Evolutionary conservation across 2,888 invertebrate species (phyloP).

Genomic region (Pachliopta kotzebuea): DNA sequence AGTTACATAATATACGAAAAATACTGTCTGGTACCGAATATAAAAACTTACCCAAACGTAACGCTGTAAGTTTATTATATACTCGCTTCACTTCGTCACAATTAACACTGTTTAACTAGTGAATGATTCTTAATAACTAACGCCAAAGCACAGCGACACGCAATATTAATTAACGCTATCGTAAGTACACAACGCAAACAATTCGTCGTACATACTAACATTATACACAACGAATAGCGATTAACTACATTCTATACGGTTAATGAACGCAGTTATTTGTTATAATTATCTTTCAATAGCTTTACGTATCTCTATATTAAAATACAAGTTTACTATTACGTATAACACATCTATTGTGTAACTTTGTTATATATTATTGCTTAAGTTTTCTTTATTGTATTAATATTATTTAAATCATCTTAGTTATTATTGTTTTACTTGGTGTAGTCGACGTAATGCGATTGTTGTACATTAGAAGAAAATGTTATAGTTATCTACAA

Average conservation of each 20-base stretch:
- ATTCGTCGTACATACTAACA: background rate
- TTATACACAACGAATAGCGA: background rate
- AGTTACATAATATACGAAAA: background rate
- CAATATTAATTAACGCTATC: background rate
- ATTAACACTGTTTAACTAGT: background rate
- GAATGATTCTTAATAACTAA: conserved; percentile 1
- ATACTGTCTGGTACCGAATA: background rate
- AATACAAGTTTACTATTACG: background rate
- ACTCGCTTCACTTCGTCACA: background rate
- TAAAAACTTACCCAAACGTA: background rate
- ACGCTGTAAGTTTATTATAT: background rate
- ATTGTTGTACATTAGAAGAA: too few species aligned
- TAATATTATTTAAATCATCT: background rate
- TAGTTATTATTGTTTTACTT: too few species aligned
- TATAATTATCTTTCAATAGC: conserved; percentile 17
- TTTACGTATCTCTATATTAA: conserved; percentile 22
- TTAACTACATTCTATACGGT: background rate
- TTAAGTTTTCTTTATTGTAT: conserved; percentile 2
- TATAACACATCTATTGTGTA: background rate
- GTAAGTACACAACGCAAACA: background rate
- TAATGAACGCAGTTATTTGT: background rate
- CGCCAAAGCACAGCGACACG: background rate
- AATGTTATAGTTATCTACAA: too few species aligned
- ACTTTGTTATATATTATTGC: background rate
- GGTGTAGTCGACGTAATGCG: too few species aligned